phyloP scores from a whole-genome alignment of 2,888 invertebrate genomes.

The Clusia tigrina region DNA sequence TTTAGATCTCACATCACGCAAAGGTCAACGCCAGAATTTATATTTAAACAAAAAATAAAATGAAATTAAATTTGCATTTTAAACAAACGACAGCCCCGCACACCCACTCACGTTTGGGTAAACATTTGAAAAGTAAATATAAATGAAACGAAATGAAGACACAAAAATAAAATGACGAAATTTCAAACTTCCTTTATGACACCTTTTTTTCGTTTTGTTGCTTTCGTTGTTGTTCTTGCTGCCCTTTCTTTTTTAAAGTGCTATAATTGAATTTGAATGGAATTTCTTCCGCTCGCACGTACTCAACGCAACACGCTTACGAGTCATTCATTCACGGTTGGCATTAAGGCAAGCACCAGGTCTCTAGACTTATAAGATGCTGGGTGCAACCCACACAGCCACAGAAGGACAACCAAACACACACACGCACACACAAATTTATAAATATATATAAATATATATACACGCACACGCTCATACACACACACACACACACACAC shows the following conservation, averaged over 20 bases:
- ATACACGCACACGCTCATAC: neutral
- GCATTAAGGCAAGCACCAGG: conserved; percentile 2
- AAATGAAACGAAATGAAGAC: neutral
- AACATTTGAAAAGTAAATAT: no score
- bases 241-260: no score
- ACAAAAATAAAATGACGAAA: neutral
- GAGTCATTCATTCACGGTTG: conserved; percentile 9
- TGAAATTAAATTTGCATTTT: no score
- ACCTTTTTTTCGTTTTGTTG: no score
- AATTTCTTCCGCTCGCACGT: conserved; percentile 10
- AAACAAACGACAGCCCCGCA: no score
- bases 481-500: neutral
- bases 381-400: conserved; percentile 18
- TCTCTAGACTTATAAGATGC: no score
- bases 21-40: no score
- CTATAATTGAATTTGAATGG: conserved; percentile 17
- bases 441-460: conserved; percentile 1
- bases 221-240: no score
- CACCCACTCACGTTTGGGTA: neutral
- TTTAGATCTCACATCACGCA: no score
- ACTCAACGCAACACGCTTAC: conserved; percentile 7
- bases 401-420: conserved; percentile 16
- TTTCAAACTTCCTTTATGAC: no score
- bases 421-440: neutral
- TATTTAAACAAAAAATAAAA: no score